Conservation (phyloP, 2,797 vertebrate genomes). For the Betta splendens region DNA sequence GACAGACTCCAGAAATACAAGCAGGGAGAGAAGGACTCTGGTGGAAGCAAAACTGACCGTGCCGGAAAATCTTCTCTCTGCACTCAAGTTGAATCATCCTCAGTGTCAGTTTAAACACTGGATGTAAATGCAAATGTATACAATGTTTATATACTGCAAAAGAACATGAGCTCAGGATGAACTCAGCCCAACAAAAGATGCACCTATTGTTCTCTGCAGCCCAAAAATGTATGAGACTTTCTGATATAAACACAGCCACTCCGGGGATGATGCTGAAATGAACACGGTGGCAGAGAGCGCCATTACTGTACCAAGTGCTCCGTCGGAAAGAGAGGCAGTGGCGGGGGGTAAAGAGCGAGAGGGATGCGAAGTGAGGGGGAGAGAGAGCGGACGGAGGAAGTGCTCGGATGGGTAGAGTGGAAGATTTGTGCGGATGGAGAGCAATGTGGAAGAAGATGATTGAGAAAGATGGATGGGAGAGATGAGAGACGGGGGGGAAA, state of each 20-base stretch:
- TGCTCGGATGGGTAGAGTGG: conserved; percentile 51
- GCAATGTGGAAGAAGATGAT: conserved; percentile 74
- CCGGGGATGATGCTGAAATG: conserved; percentile 44
- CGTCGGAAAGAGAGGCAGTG: conserved; percentile 4
- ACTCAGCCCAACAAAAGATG: conserved; percentile 20
- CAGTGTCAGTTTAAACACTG: conserved; percentile 23
- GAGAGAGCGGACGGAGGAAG: conserved; percentile 45
- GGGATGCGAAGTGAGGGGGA: conserved; percentile 39
- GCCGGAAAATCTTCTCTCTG: not conserved
- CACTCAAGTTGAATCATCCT: conserved; percentile 16
- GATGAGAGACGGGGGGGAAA: conserved; percentile 51
- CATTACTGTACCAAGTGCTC: conserved; percentile 54
- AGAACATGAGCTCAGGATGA: conserved; percentile 12
- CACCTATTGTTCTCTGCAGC: conserved; percentile 1
- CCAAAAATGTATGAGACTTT: conserved; percentile 42
- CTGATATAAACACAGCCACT: conserved; percentile 60
- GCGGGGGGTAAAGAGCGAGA: conserved; percentile 19
- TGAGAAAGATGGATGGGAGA: conserved; percentile 74
- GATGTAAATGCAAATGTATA: conserved; percentile 19
- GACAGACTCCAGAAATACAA: conserved; percentile 51
- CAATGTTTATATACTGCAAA: conserved; percentile 27
- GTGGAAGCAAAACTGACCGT: conserved; percentile 6
- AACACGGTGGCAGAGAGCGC: conserved; percentile 53
- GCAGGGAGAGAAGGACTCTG: conserved; percentile 14
- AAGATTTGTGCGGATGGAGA: conserved; percentile 68